Percentiles rank a stretch among this genome's conserved stretches.
phyloP scores from a whole-genome alignment of 2,888 invertebrate genomes.

The Lobophora halterata region DNA sequence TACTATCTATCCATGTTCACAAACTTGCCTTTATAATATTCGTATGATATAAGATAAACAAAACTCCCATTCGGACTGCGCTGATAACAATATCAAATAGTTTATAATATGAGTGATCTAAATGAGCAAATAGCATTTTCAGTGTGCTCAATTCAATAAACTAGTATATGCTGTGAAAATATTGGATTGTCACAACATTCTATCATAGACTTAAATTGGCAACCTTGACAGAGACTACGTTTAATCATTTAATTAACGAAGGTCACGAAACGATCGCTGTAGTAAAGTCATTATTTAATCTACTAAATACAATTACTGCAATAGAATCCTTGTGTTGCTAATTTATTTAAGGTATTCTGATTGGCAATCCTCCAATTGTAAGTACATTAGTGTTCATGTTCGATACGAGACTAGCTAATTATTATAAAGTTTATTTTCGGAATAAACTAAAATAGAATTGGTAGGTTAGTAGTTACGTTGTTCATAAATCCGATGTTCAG shows the following conservation, averaged over 20 bases:
- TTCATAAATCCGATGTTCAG: not conserved
- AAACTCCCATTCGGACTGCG: too few relatives aligned
- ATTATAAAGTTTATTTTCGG: slow-evolving; percentile 24
- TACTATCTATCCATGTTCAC: too few relatives aligned
- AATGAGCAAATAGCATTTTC: too few relatives aligned
- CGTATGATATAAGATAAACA: too few relatives aligned
- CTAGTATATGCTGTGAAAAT: not conserved
- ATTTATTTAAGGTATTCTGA: slow-evolving; percentile 23
- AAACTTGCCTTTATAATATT: too few relatives aligned
- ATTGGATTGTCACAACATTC: slow-evolving; percentile 14
- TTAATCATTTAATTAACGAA: slow-evolving; percentile 28
- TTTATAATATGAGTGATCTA: too few relatives aligned
- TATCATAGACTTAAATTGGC: slow-evolving; percentile 22
- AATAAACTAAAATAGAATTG: slow-evolving; percentile 16
- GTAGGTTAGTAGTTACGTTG: not conserved
- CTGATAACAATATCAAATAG: too few relatives aligned
- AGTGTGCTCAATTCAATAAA: too few relatives aligned
- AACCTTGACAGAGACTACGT: slow-evolving; percentile 24
- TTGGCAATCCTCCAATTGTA: slow-evolving; percentile 27
- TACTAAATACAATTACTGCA: slow-evolving; percentile 17
- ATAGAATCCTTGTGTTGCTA: slow-evolving; percentile 12
- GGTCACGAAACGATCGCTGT: slow-evolving; percentile 21
- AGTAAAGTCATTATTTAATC: slow-evolving; percentile 14
- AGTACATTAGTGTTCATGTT: slow-evolving; percentile 18
- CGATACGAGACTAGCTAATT: slow-evolving; percentile 23